Evolutionary conservation across 2,888 invertebrate species (phyloP), one percentile per base, ranked within the genome.

Genomic region (Nomada fucata): DNA sequence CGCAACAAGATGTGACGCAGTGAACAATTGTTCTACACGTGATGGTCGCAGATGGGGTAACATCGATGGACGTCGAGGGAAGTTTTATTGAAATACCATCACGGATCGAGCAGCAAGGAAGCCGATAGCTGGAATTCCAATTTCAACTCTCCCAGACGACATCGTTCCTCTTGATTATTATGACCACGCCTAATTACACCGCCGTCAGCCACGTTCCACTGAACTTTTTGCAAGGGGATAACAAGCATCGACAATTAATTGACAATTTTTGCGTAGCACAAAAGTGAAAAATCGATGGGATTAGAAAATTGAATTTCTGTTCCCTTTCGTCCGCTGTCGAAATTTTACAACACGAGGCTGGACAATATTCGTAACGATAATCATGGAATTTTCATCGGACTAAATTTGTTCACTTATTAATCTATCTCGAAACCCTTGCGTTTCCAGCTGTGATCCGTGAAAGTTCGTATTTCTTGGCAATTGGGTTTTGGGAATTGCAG

Each of bases 61-160:
- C 61, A 83, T 84, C 79, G 79, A 71, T 86, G 57, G 76, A 42
- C 80, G 79, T 47, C 61, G 76, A 76, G 75, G 73, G 86, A 73
- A 83, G 82, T 85, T 86, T 90, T 92, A 92, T 93, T 92, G 92
- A 91, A 92, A 92, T 93, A 84, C 92, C 92, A 90, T 92, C 92
- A 92, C 90, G 91, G 88, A 86, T 83, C 81, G 75, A 88, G 89
- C 89, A 89, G 89, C 89, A 90, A 90, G 91, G 90, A 89, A 89
- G 87, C 77, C 76, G 69, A 65, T 79, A 76, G 69, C 59, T 83
- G 92, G 92, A 93, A 93, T 93, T 92, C 88, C 92, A 92, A 92
- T 93, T 92, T 92, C 87, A 87, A 91, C 86, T 83, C 83, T 76
- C 74, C 71, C 71, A 82, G 61, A 84, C 82, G 83, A 84, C 82